Conservation (phyloP, 1,140 invertebrate genomes). For the Chironomus tepperi region DNA sequence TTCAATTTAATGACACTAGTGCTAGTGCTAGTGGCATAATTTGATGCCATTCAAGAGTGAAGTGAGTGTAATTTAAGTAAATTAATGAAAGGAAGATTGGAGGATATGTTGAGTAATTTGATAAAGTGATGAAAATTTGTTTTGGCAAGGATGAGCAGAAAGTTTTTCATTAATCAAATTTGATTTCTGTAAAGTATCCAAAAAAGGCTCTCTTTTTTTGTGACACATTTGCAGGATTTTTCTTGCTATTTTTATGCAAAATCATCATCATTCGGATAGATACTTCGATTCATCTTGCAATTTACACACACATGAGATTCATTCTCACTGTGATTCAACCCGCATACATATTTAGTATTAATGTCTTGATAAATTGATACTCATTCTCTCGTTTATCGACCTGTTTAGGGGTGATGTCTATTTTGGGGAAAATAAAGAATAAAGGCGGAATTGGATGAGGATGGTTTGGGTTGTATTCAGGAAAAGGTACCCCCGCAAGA, state of each 20-base stretch:
- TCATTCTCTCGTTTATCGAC: background rate
- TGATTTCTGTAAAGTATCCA: background rate
- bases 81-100: background rate
- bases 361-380: slow-evolving; percentile 6
- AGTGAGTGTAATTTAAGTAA: background rate
- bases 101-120: background rate
- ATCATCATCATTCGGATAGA: background rate
- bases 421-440: too few relatives aligned
- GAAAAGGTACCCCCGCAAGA: too few relatives aligned
- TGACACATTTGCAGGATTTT: background rate
- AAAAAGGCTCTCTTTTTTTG: background rate
- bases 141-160: background rate
- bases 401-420: too few relatives aligned
- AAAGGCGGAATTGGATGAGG: too few relatives aligned
- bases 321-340: background rate
- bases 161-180: background rate
- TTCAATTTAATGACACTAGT: background rate
- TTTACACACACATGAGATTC: background rate
- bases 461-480: too few relatives aligned
- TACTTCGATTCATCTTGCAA: background rate
- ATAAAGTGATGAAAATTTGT: background rate
- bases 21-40: background rate
- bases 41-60: background rate
- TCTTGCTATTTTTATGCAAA: background rate
- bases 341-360: background rate